Base-by-base conservation (phyloP, 1,140 invertebrate species). In the Helicoverpa zea region DNA sequence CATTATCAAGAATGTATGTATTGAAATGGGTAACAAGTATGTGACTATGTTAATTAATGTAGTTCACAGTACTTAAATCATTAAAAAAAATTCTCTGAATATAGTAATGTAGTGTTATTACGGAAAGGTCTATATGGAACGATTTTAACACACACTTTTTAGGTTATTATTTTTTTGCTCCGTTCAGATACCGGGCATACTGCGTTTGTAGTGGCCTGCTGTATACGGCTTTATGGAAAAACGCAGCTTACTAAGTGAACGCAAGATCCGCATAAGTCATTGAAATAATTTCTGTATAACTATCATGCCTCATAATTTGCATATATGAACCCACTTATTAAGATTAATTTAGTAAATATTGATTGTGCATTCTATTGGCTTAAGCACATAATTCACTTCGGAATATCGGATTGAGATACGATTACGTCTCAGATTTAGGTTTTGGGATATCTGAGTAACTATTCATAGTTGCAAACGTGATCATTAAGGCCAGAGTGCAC, bases 261-360 rank as follows among this genome's bases (percentile, higher is more conserved):
- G 29, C 13, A 68, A 43, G 4, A 43, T 43, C 30, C 29, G 30
- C 13, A 49, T 75, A 56, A 74, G 18, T 56, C 43, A 81, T 74
- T 81, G 43, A 63, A 61, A 79, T 83, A 83, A 68, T 78, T 58
- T 73, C 81, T 80, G 59, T 35, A 5, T 18, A 73, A 73, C 51
- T 54, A 73, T 43, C 70, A 68, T 73, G 52, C 58, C 10, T 73
- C 16, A 56, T 43, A 58, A 73, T 73, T 58, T 73, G 30, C 66
- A 54, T 70, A 29, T 66, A 66, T 35, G 35, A 35, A 35, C 35
- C 35, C 7, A 5, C 35, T 35, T 3, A 35, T 66, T 49, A 49
- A n/a, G 16, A 68, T 68, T 68, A 18, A 49, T 43, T 68, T 68
- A 68, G 64, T 14, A 68, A 51, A 68, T 68, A 49, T 68, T 47